Evolutionary conservation across 2,888 invertebrate genomes (phyloP).

Genomic region (Ernsta delagoae): DNA sequence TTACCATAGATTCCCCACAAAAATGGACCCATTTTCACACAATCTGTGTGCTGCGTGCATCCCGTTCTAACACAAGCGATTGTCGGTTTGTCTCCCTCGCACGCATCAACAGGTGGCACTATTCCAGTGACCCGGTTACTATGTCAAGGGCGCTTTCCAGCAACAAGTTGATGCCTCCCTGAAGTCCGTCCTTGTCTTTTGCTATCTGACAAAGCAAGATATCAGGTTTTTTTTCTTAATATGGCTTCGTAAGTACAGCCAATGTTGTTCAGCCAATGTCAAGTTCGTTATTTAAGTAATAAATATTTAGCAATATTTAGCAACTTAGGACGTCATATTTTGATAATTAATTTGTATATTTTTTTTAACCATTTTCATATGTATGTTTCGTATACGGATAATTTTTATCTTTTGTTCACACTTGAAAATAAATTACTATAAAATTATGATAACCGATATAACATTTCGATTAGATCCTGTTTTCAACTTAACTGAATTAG

Average conservation of each 20-base stretch:
- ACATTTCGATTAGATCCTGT: too few species aligned
- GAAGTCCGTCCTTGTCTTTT: slow-evolving; percentile 17
- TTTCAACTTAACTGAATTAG: too few species aligned
- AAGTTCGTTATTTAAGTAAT: background rate
- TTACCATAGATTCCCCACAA: slow-evolving; percentile 23
- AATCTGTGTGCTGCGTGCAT: slow-evolving; percentile 4
- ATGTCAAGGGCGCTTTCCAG: slow-evolving; percentile 47
- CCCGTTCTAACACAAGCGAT: slow-evolving; percentile 19
- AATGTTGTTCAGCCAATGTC: background rate
- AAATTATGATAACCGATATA: too few species aligned
- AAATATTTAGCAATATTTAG: background rate
- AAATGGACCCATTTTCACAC: slow-evolving; percentile 27
- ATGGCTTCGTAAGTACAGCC: background rate
- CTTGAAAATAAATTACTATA: too few species aligned
- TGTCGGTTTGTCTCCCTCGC: slow-evolving; percentile 10
- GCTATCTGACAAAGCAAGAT: slow-evolving; percentile 8
- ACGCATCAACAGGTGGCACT: slow-evolving; percentile 46
- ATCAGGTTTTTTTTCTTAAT: background rate
- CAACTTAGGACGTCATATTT: background rate
- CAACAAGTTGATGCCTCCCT: slow-evolving; percentile 46
- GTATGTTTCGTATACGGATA: background rate
- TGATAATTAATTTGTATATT: background rate
- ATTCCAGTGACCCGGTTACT: slow-evolving; percentile 46
- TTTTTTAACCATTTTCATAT: background rate
- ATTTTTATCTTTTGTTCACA: too few species aligned